Evolutionary conservation across 2,888 invertebrate species (phyloP), one percentile per base, ranked within the genome.

Genomic region (Crioceris asparagi): DNA sequence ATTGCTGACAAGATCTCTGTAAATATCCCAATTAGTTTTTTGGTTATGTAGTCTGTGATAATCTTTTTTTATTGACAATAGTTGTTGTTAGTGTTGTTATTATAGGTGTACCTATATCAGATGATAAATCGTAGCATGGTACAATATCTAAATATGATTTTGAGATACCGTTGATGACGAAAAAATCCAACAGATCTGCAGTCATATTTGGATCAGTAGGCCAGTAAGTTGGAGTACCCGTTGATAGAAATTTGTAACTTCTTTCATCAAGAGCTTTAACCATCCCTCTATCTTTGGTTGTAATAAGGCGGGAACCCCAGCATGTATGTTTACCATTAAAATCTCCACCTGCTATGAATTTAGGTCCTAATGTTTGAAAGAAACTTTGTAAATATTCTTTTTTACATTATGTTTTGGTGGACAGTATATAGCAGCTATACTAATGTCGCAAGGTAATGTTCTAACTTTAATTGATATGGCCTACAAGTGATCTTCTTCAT

Each of bases 321-420:
- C n/a, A 12, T 14, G 30, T 29, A 16, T 29, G 30, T 8, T 29
- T 29, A 4, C 15, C 15, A 29, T 29, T 29, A 15, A 12, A 29
- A 14, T 29, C 30, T 4, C 30, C 30, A 3, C 30, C 30, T 12
- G 16, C 14, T 12, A n/a, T n/a, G 15, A 29, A 29, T 8, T 16
- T 29, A 10, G 14, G 4, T 4, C 4, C 30, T 15, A 29, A 15
- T n/a, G 14, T 12, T 29, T 29, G 11, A 4, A 29, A 7, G 12
- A 29, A 29, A 14, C 15, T 3, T 12, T 29, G 11, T n/a, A 15
- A 29, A 4, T 29, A 14, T 4, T 12, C 14, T 16, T 29, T 29
- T 29, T 29, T 12, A 29, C 12, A 7, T 29, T 29, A 16, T 29
- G 16, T 14, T 14, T n/a, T 29, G 16, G 30, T 29, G 30, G 30